Conservation (phyloP, 2,888 invertebrate species). For the Caenorhabditis doughertyi region DNA sequence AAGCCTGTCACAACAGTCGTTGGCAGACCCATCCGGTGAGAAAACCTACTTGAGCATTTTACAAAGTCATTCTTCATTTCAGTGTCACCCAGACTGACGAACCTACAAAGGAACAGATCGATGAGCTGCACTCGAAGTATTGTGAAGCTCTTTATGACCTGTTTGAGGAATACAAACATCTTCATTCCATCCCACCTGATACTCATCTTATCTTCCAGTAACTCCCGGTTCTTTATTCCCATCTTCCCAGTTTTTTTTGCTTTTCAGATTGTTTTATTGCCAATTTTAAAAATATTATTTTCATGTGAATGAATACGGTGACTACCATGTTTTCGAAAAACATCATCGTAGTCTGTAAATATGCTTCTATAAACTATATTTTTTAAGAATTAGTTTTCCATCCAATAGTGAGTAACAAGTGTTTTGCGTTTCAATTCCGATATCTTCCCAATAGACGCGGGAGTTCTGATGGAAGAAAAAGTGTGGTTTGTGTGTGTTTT, state of each 20-base stretch:
- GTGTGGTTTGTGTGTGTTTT: conserved; percentile 51
- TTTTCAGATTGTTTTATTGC: conserved; percentile 55
- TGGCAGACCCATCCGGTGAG: conserved; percentile 70
- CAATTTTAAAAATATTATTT: conserved; percentile 20
- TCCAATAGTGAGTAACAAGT: not conserved
- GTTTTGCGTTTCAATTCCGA: not conserved
- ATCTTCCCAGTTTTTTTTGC: not conserved
- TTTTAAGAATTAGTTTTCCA: too few species aligned
- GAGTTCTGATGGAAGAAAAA: not conserved
- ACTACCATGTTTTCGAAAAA: too few species aligned
- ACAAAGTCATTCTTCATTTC: conserved; percentile 1
- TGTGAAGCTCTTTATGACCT: conserved; percentile 87
- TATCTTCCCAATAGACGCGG: not conserved
- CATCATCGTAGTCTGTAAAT: too few species aligned
- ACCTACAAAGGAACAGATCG: conserved; percentile 87
- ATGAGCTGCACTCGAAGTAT: conserved; percentile 89
- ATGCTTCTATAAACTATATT: too few species aligned
- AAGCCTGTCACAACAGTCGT: conserved; percentile 89
- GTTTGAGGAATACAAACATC: conserved; percentile 89
- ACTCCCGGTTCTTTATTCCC: conserved; percentile 7
- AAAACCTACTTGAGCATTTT: not conserved
- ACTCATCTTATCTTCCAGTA: conserved; percentile 69
- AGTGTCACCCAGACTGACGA: conserved; percentile 89
- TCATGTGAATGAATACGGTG: conserved; percentile 41
- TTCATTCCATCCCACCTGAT: conserved; percentile 66